phyloP scores from a whole-genome alignment of 2,888 invertebrate genomes.

The Nomada hirtipes region DNA sequence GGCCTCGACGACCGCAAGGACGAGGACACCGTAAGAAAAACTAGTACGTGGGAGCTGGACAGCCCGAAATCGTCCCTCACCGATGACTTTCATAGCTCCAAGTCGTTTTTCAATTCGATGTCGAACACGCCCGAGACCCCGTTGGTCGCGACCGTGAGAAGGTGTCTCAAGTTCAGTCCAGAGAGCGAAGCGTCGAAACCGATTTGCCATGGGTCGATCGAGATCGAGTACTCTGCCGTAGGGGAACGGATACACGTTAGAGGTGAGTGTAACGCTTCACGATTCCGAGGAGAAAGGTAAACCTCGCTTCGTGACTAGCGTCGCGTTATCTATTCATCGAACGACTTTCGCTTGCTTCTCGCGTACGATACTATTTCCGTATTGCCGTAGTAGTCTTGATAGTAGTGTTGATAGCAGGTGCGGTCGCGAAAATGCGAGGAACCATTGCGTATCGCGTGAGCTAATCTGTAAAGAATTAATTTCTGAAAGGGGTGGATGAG shows the following conservation, averaged over 20 bases:
- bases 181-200: constrained; percentile 74
- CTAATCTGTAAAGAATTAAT: no score
- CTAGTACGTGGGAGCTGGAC: constrained; percentile 78
- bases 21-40: constrained; percentile 65
- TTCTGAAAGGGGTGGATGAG: no score
- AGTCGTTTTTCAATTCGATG: constrained; percentile 78
- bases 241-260: constrained; percentile 88
- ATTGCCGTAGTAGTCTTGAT: no score
- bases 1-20: constrained; percentile 67
- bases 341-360: no score
- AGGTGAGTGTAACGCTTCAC: constrained; percentile 86
- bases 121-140: constrained; percentile 81
- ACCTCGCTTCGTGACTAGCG: no score
- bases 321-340: no score
- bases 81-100: constrained; percentile 80
- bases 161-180: constrained; percentile 82
- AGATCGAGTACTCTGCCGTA: constrained; percentile 87
- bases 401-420: no score
- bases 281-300: no score
- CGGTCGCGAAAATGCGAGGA: not conserved
- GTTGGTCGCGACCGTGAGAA: constrained; percentile 81
- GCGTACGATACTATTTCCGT: no score
- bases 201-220: constrained; percentile 86
- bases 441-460: not conserved
- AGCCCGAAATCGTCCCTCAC: constrained; percentile 80